These are phyloP conservation scores for Styela plicata DNA, from an alignment of 23 tunicate species.

Conservation along the genomic window DNA sequence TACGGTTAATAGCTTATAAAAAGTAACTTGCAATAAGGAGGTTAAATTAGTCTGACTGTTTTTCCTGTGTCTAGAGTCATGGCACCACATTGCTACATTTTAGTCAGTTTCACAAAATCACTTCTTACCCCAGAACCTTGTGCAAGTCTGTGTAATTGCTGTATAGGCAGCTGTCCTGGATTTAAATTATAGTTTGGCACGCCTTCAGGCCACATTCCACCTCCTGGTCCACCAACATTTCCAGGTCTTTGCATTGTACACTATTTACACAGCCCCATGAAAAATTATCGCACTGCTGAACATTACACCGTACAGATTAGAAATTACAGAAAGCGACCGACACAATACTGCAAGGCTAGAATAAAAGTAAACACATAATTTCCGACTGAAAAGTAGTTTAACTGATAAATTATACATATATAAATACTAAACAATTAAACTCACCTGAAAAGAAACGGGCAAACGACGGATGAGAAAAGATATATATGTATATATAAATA, in stretches of 20 bases:
- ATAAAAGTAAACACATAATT: not conserved
- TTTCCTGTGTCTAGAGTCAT: no score
- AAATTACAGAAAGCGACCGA: no score
- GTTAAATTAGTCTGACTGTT: no score
- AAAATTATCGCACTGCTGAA: no score
- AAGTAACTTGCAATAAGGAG: no score
- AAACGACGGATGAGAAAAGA: slow-evolving; percentile 16
- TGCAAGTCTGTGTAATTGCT: slow-evolving; percentile 2
- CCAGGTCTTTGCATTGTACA: slow-evolving; percentile 90
- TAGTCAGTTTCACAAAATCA: no score
- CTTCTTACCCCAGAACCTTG: slow-evolving; percentile 31
- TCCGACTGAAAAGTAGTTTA: no score
- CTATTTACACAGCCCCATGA: slow-evolving; percentile 81
- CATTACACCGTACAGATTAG: no score
- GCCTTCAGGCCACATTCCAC: slow-evolving; percentile 53
- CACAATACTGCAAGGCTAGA: not conserved
- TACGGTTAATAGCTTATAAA: no score
- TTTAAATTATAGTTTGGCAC: slow-evolving; percentile 7
- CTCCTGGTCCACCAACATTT: slow-evolving; percentile 65
- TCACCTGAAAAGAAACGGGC: not conserved
- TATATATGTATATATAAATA: not conserved
- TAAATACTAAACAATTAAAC: not conserved
- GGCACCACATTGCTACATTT: no score
- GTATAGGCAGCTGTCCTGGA: slow-evolving; percentile 7
- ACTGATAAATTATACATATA: not conserved